Evolutionary conservation across 2,113 vertebrate genomes (phyloP), one percentile per base, ranked within the genome.

Genomic region (Oxyura jamaicensis): DNA sequence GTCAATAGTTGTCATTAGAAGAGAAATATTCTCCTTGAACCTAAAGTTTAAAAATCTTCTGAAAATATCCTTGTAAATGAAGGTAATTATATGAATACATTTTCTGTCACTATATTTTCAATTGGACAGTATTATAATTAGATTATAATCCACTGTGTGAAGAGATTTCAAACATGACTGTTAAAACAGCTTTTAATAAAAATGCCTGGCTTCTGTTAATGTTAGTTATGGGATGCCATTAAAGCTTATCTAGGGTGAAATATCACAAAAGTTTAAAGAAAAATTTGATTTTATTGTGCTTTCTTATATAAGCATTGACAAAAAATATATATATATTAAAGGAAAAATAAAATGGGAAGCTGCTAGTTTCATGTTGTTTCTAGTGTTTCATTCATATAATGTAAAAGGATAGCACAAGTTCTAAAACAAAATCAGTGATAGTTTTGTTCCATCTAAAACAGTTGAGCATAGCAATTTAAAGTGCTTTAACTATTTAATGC

Each of bases 31-130:
- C 86, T 92, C 69, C 92, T 97, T 92, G 86, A 94, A 96, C 66
- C 92, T 59, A 91, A 96, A 96, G 69, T 91, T 92, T 95, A 91
- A 96, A 73, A 91, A 44, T 13, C 46, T 85, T 93, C 85, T 92
- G 83, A 97, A 97, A 97, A 95, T 36, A 91, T 48, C 65, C 76
- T 91, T 96, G 86, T 81, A 95, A 97, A 97, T 94, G 74, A 91
- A 96, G 59, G 87, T 93, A 97, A 91, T 62, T 78, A 83, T 35
- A 94, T 75, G 39, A 96, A 68, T 86, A 93, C 90, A 77, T 88
- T 94, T 86, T 86, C 86, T 84, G 74, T 72, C 35, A 73, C 73
- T 77, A 88, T 59, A 94, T 93, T 94, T 93, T 97, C 75, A 77
- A 75, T 46, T 84, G 90, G 91, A 92, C 29, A 50, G 71, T 75